These are phyloP conservation scores for Camponotus floridanus DNA, from an alignment of 1,140 invertebrate genomes.

Conservation along the genomic window DNA sequence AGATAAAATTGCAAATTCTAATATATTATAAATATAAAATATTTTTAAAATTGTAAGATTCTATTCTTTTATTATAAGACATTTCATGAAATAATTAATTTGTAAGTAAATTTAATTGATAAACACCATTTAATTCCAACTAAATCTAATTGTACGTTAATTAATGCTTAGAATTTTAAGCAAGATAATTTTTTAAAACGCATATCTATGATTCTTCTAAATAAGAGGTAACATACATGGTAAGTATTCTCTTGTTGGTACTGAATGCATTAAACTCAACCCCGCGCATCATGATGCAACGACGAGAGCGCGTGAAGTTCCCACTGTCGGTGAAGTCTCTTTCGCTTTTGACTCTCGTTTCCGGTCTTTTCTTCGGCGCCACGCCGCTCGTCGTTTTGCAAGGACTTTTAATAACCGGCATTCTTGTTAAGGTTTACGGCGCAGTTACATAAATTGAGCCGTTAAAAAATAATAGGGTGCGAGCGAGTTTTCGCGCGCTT, in stretches of 20 bases:
- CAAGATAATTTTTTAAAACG: neutral
- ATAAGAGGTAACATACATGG: neutral
- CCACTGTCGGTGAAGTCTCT: conserved; percentile 10
- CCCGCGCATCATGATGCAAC: neutral
- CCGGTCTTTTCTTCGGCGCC: neutral
- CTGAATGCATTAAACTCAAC: neutral
- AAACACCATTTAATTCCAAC: neutral
- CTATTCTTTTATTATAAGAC: neutral
- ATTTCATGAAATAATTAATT: neutral
- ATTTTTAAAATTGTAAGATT: neutral
- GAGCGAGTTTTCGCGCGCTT: neutral
- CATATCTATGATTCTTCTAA: neutral
- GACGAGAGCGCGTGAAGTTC: conserved; percentile 25
- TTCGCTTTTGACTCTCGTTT: conserved; percentile 18
- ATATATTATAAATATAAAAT: neutral
- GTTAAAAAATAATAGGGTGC: conserved; percentile 38
- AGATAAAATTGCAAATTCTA: neutral
- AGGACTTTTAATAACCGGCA: conserved; percentile 44
- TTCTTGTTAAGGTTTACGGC: conserved; percentile 50
- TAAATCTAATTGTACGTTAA: neutral
- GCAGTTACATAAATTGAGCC: conserved; percentile 39
- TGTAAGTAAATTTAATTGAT: neutral
- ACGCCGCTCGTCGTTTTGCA: neutral
- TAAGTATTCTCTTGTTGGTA: neutral
- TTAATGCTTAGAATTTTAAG: neutral